Evolutionary conservation across 2,113 vertebrate species (phyloP).

Genomic region (Perca schrenkii): DNA sequence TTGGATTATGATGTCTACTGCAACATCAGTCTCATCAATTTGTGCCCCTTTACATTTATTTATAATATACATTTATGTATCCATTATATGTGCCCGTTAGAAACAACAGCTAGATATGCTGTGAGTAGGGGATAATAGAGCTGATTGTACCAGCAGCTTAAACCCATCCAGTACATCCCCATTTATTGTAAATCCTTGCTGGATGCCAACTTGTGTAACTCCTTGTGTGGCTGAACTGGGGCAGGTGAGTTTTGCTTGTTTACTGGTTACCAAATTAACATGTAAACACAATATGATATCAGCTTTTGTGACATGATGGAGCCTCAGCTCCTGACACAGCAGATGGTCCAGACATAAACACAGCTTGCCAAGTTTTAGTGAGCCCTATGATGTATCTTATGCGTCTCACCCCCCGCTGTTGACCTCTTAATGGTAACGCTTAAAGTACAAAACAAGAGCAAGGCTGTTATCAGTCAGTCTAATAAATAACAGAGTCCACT

Average conservation of each 20-base stretch:
- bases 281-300: conserved; percentile 2
- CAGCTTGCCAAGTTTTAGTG: not conserved
- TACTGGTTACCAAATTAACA: not conserved
- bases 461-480: not conserved
- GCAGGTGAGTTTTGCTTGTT: not conserved
- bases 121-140: not conserved
- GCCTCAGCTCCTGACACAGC: conserved; percentile 27
- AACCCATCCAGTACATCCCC: conserved; percentile 52
- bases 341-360: conserved; percentile 42
- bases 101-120: conserved; percentile 3
- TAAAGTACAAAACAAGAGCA: not conserved
- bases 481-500: not conserved
- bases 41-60: not conserved
- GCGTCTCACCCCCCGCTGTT: not conserved
- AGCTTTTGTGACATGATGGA: conserved; percentile 9
- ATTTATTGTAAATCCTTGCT: conserved; percentile 52
- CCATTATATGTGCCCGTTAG: not conserved
- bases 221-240: not conserved
- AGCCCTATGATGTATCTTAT: conserved; percentile 7
- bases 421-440: not conserved
- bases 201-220: conserved; percentile 61
- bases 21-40: not conserved
- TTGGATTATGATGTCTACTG: not conserved
- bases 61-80: not conserved
- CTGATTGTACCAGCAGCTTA: conserved; percentile 32